Percentiles rank a stretch among this genome's conserved stretches.
phyloP scores from a whole-genome alignment of 2,113 vertebrate species.

The Podiceps cristatus region DNA sequence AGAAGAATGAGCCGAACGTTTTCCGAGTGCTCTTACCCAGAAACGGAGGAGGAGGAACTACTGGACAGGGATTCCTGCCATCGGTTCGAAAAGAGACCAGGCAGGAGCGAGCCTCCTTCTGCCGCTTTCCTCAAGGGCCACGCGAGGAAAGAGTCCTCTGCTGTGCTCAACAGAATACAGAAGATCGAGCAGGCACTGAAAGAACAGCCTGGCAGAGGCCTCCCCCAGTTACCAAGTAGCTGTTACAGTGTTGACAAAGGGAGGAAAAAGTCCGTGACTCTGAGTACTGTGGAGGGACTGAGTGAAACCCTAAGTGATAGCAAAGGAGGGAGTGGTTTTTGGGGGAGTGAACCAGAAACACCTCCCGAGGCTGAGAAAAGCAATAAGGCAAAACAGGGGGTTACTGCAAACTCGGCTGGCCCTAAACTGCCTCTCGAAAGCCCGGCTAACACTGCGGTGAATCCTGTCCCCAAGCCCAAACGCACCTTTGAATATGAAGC shows the following conservation, averaged over 20 bases:
- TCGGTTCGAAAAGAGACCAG: constrained; percentile 86
- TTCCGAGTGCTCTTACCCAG: constrained; percentile 94
- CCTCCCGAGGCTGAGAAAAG: constrained; percentile 81
- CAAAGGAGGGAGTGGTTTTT: constrained; percentile 79
- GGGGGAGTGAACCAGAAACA: constrained; percentile 83
- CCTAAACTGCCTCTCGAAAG: constrained; percentile 78
- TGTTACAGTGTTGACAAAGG: constrained; percentile 91
- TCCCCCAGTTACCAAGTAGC: constrained; percentile 93
- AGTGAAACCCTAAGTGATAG: constrained; percentile 76
- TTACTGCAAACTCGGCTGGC: constrained; percentile 74
- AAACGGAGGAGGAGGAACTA: constrained; percentile 92
- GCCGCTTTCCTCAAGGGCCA: constrained; percentile 83
- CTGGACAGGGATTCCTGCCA: constrained; percentile 84
- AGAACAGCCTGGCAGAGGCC: constrained; percentile 88
- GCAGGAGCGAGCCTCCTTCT: constrained; percentile 80
- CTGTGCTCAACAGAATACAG: constrained; percentile 95
- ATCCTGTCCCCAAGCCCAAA: constrained; percentile 97
- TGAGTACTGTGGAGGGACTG: constrained; percentile 79
- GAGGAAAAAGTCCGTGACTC: constrained; percentile 84
- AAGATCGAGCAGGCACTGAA: constrained; percentile 96
- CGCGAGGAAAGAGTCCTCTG: constrained; percentile 89
- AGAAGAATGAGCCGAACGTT: constrained; percentile 96
- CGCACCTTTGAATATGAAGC: constrained; percentile 99
- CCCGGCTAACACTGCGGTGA: constrained; percentile 81
- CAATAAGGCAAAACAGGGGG: constrained; percentile 80